These are phyloP conservation scores for Nanorana parkeri DNA, from an alignment of 2,113 vertebrate genomes.

Conservation along the genomic window DNA sequence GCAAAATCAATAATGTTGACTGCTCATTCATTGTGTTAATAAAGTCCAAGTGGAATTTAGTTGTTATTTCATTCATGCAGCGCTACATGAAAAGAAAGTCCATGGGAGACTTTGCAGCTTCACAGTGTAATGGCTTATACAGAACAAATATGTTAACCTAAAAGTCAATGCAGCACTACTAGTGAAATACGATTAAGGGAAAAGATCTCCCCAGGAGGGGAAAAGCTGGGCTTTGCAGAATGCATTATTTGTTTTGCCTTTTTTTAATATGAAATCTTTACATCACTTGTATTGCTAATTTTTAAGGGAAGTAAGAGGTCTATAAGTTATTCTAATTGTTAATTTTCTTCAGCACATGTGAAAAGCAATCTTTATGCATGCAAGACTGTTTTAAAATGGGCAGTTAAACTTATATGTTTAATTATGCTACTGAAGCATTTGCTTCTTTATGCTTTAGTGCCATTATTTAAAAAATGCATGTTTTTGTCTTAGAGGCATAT, in stretches of 20 bases:
- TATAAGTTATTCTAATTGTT: too few species aligned
- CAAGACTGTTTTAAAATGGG: too few species aligned
- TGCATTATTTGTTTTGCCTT: not conserved
- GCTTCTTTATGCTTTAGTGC: too few species aligned
- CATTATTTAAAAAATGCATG: too few species aligned
- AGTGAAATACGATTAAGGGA: constrained; percentile 6
- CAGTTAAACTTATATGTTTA: too few species aligned
- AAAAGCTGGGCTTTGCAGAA: not conserved
- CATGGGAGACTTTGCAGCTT: constrained; percentile 10
- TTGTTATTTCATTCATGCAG: constrained; percentile 23
- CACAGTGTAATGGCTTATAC: constrained; percentile 8
- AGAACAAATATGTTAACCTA: constrained; percentile 33
- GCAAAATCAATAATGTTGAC: constrained; percentile 51
- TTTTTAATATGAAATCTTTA: too few species aligned
- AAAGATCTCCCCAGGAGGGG: not conserved
- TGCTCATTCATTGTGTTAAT: constrained; percentile 34
- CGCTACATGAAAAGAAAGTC: constrained; percentile 26
- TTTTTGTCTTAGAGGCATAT: too few species aligned
- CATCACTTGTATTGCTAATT: too few species aligned
- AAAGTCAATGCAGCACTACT: constrained; percentile 17
- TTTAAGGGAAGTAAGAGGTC: too few species aligned
- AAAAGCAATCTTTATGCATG: too few species aligned
- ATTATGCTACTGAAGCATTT: too few species aligned
- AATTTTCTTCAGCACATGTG: too few species aligned
- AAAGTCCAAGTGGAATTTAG: constrained; percentile 8